phyloP scores from a whole-genome alignment of 2,113 vertebrate genomes.

The Catharus bicknelli region DNA sequence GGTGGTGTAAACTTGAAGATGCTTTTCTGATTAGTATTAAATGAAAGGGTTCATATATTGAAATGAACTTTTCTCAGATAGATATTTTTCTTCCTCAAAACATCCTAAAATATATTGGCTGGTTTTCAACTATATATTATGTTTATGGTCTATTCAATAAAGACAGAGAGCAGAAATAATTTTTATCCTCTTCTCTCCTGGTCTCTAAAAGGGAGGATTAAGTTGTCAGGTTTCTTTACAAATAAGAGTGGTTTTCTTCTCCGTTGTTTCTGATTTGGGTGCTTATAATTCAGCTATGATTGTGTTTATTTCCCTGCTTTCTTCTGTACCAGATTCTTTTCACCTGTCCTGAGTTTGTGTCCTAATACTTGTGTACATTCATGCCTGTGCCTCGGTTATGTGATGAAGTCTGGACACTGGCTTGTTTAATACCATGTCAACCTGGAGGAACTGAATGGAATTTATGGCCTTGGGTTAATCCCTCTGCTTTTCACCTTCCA shows the following conservation, averaged over 20 bases:
- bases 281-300: not conserved
- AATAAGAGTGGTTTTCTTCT: not conserved
- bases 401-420: not conserved
- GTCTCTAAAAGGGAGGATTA: not conserved
- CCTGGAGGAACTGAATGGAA: not conserved
- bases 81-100: not conserved
- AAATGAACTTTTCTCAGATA: not conserved
- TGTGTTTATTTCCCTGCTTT: not conserved
- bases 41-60: not conserved
- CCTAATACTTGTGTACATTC: not conserved
- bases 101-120: not conserved
- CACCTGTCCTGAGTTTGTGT: not conserved
- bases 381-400: not conserved
- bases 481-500: conserved; percentile 29
- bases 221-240: not conserved
- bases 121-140: not conserved
- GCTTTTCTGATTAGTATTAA: not conserved
- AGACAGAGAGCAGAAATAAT: not conserved
- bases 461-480: conserved; percentile 9
- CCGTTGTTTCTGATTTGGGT: not conserved
- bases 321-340: not conserved
- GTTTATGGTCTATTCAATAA: not conserved
- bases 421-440: not conserved
- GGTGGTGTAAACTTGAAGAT: not conserved
- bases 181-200: not conserved